Base-by-base conservation (phyloP, 2,797 vertebrate species). In the Falco naumanni region DNA sequence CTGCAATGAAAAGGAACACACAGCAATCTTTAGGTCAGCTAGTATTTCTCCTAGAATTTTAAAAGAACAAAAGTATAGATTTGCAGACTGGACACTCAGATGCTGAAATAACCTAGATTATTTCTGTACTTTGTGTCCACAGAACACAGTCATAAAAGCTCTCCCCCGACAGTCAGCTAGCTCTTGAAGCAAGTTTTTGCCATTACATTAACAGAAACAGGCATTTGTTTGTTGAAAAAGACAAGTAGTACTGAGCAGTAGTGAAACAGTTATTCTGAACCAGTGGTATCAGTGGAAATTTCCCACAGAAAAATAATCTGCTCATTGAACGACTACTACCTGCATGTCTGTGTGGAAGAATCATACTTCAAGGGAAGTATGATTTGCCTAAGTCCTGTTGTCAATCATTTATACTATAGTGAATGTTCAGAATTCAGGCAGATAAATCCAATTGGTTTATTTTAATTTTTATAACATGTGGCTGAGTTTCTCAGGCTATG, bases 401-500 rank as follows among this genome's bases (percentile, higher is more conserved):
- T 34, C 39, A 63, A 41, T 81, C 29, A 31, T 37, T 90, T 50
- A 48, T 10, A 45, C 26, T 31, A 7, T 1, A 60, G 60, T 64
- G 29, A 77, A 47, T 5, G 20, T 64, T 77, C 75, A 95, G 70
- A 78, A 77, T 65, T 69, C 66, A 75, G 57, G 43, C 76, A 91
- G 70, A 51, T 71, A 91, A 94, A 93, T 51, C 68, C 54, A 85
- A 87, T 74, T 24, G 21, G 41, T 86, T 94, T 77, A 90, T 69
- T 93, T 65, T 66, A 53, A 87, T 71, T 93, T 89, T 79, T 96
- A 29, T n/a, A 89, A 83, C 66, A 37, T 37, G 59, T 85, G 89
- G 72, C 57, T 82, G 77, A 83, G 33, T 74, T 94, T 90, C 90
- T 94, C 90, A 90, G 64, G 68, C 64, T 94, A 59, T n/a, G 39